A percentile compares a stretch with the other conserved stretches of the same genome.
Evolutionary conservation across 2,113 vertebrate genomes (phyloP).

Genomic region (Speoplatyrhinus poulsoni): DNA sequence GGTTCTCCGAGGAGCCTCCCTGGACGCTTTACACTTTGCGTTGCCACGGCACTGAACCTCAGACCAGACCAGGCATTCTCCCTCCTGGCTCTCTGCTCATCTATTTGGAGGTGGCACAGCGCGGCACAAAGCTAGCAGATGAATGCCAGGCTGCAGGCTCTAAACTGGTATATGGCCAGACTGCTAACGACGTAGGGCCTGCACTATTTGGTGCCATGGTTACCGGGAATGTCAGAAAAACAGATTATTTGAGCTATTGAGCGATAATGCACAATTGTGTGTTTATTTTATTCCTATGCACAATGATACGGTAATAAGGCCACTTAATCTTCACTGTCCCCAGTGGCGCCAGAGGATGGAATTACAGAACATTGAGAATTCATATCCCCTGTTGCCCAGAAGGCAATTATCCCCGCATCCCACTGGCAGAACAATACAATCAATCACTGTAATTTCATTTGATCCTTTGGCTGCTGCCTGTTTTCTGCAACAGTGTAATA

Average conservation of each 20-base stretch:
- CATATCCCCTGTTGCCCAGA: constrained; percentile 75
- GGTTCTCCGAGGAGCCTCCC: constrained; percentile 38
- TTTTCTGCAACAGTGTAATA: constrained; percentile 78
- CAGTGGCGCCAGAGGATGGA: constrained; percentile 69
- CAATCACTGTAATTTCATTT: constrained; percentile 82
- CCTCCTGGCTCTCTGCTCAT: constrained; percentile 49
- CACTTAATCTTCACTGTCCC: constrained; percentile 72
- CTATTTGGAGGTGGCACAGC: constrained; percentile 35
- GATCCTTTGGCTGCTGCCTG: constrained; percentile 78
- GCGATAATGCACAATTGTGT: constrained; percentile 47
- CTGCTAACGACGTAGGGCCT: constrained; percentile 38
- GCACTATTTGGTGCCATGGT: constrained; percentile 43
- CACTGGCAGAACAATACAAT: constrained; percentile 78
- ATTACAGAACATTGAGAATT: constrained; percentile 74
- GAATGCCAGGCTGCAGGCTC: constrained; percentile 50
- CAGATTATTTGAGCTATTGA: constrained; percentile 42
- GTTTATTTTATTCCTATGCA: constrained; percentile 47
- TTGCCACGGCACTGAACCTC: constrained; percentile 59
- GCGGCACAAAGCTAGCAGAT: constrained; percentile 49
- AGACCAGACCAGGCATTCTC: constrained; percentile 48
- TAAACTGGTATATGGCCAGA: constrained; percentile 43
- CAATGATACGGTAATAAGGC: constrained; percentile 47
- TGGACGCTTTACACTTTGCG: constrained; percentile 51
- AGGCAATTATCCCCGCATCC: constrained; percentile 78
- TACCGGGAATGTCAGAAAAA: constrained; percentile 27